Percentiles rank a stretch among this genome's conserved stretches.
Conservation (phyloP, 2,797 vertebrate species). For the Knipowitschia caucasica region DNA sequence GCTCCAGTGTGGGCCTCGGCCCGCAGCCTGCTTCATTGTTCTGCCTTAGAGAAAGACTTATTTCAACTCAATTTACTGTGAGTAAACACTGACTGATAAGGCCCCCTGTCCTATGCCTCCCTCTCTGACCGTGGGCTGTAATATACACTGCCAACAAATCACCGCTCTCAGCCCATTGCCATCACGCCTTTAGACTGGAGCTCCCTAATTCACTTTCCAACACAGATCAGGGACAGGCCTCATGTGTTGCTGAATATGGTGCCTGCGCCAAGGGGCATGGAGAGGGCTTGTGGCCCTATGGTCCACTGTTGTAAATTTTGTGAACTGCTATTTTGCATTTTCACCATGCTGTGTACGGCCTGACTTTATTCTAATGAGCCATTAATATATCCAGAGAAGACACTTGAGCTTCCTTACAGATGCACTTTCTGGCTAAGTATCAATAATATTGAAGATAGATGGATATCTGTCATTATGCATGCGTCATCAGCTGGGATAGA, state of each 20-base stretch:
- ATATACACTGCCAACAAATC: slow-evolving; percentile 78
- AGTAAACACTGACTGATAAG: slow-evolving; percentile 83
- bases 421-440: slow-evolving; percentile 41
- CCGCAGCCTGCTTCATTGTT: slow-evolving; percentile 75
- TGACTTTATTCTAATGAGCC: slow-evolving; percentile 42
- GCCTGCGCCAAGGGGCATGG: slow-evolving; percentile 67
- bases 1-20: slow-evolving; percentile 66
- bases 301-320: slow-evolving; percentile 63
- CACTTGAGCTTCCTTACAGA: slow-evolving; percentile 42
- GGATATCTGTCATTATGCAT: slow-evolving; percentile 36
- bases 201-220: slow-evolving; percentile 77
- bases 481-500: slow-evolving; percentile 23
- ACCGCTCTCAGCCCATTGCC: slow-evolving; percentile 62
- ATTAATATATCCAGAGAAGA: slow-evolving; percentile 25
- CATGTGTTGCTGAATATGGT: slow-evolving; percentile 80
- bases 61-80: slow-evolving; percentile 83
- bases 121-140: slow-evolving; percentile 68
- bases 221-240: slow-evolving; percentile 81
- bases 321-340: slow-evolving; percentile 46
- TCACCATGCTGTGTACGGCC: slow-evolving; percentile 39
- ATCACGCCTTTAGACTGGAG: slow-evolving; percentile 69
- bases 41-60: slow-evolving; percentile 77
- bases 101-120: slow-evolving; percentile 61
- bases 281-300: slow-evolving; percentile 65
- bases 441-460: slow-evolving; percentile 40